These are phyloP conservation scores for Psittacara wagleri DNA, from an alignment of 2,113 vertebrate species.

Conservation along the genomic window DNA sequence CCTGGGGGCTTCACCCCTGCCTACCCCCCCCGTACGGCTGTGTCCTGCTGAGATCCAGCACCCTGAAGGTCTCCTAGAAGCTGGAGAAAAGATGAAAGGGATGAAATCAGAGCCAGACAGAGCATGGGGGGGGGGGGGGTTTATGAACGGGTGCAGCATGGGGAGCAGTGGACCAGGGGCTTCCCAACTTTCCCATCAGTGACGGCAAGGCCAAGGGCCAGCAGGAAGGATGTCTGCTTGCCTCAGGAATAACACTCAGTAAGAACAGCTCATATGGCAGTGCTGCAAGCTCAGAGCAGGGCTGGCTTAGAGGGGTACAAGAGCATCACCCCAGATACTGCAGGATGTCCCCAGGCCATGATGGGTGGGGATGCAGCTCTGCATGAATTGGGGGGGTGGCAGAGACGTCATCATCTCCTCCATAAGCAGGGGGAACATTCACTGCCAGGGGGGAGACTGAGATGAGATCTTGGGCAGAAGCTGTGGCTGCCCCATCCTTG, in stretches of 20 bases:
- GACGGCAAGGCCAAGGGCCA: fast-evolving
- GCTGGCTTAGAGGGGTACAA: not conserved
- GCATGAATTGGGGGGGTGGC: not conserved
- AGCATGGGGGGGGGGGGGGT: not conserved
- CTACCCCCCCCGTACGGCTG: fast-evolving
- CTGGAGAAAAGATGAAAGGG: not conserved
- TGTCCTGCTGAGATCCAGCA: not conserved
- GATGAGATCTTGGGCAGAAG: not conserved
- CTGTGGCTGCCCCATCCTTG: not conserved
- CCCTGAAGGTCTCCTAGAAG: not conserved
- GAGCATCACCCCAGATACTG: not conserved
- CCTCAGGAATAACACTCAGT: not conserved
- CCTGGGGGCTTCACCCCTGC: not conserved
- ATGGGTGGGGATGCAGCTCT: not conserved
- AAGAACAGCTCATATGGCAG: fast-evolving
- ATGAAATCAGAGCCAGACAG: fast-evolving
- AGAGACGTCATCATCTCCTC: not conserved
- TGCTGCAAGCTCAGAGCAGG: not conserved
- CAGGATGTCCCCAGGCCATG: not conserved
- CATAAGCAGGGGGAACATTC: not conserved
- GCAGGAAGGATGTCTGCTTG: not conserved
- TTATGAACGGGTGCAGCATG: too few relatives aligned
- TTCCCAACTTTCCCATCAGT: not conserved
- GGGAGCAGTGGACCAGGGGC: not conserved
- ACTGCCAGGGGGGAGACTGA: not conserved